Conservation (phyloP, 2,888 invertebrate species). For the Acleris cristana region DNA sequence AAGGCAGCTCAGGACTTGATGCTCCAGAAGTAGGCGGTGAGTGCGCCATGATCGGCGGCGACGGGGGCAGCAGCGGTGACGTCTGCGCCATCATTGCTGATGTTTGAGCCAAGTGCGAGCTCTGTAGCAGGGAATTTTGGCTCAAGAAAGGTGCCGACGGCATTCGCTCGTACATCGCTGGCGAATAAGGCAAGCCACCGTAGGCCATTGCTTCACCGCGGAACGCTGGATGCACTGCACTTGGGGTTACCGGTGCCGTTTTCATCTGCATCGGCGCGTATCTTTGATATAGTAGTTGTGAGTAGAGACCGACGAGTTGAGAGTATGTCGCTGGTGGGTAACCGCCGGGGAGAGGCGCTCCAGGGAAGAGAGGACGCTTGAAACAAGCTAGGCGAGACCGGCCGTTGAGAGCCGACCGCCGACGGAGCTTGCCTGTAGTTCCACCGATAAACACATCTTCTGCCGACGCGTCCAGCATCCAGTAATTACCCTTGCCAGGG, state of each 20-base stretch:
- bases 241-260: slow-evolving; percentile 78
- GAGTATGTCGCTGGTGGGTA: slow-evolving; percentile 85
- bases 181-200: slow-evolving; percentile 70
- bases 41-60: slow-evolving; percentile 67
- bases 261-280: slow-evolving; percentile 85
- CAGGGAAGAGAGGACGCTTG: slow-evolving; percentile 89
- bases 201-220: slow-evolving; percentile 72
- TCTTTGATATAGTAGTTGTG: slow-evolving; percentile 86
- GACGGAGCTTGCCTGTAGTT: slow-evolving; percentile 96
- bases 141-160: slow-evolving; percentile 62
- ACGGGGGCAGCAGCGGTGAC: slow-evolving; percentile 67
- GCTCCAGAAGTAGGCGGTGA: slow-evolving; percentile 70
- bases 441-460: slow-evolving; percentile 99
- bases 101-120: slow-evolving; percentile 50
- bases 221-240: slow-evolving; percentile 81
- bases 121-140: slow-evolving; percentile 61
- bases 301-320: slow-evolving; percentile 83
- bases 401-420: slow-evolving; percentile 95
- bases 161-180: slow-evolving; percentile 66
- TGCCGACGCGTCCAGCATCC: slow-evolving; percentile 99
- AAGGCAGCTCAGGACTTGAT: slow-evolving; percentile 73
- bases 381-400: slow-evolving; percentile 95
- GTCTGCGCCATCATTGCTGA: slow-evolving; percentile 60
- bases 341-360: slow-evolving; percentile 83
- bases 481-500: slow-evolving; percentile 99